phyloP scores from a whole-genome alignment of 2,113 vertebrate species.

The Pagrus major region DNA sequence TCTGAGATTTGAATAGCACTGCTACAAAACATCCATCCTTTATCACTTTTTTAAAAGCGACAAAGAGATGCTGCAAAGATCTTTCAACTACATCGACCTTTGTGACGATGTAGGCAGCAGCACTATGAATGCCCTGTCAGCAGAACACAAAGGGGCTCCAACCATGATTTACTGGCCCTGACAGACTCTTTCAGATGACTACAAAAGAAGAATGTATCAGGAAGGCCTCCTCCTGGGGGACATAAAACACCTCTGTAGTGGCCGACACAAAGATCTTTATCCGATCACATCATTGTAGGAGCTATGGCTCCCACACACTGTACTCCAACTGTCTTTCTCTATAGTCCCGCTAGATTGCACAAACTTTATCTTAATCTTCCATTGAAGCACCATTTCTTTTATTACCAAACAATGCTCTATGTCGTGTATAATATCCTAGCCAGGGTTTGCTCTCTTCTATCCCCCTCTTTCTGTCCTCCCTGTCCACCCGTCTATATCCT shows the following conservation, averaged over 20 bases:
- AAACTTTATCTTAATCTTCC: background rate
- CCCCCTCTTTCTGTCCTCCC: background rate
- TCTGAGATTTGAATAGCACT: background rate
- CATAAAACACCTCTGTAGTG: constrained; percentile 46
- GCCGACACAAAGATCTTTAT: constrained; percentile 46
- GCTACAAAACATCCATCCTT: background rate
- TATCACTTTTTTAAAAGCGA: constrained; percentile 6
- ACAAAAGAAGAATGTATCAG: constrained; percentile 64
- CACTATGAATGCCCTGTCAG: constrained; percentile 15
- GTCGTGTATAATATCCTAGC: background rate
- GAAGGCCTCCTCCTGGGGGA: constrained; percentile 44
- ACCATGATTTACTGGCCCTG: constrained; percentile 61
- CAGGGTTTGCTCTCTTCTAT: background rate
- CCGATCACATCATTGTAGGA: constrained; percentile 25
- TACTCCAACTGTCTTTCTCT: background rate
- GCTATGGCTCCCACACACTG: constrained; percentile 11
- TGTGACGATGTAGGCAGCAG: constrained; percentile 14
- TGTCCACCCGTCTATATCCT: background rate
- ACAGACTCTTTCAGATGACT: constrained; percentile 61
- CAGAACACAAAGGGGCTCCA: constrained; percentile 33
- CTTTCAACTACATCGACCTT: constrained; percentile 13
- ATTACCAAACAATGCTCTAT: background rate
- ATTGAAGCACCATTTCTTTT: background rate
- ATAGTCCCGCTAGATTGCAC: background rate
- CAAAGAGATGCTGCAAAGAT: background rate